Evolutionary conservation across 30 jellyfish, hydroid and myxozoan genomes (phyloP).

Genomic region (Hydractinia symbiolongicarpus): DNA sequence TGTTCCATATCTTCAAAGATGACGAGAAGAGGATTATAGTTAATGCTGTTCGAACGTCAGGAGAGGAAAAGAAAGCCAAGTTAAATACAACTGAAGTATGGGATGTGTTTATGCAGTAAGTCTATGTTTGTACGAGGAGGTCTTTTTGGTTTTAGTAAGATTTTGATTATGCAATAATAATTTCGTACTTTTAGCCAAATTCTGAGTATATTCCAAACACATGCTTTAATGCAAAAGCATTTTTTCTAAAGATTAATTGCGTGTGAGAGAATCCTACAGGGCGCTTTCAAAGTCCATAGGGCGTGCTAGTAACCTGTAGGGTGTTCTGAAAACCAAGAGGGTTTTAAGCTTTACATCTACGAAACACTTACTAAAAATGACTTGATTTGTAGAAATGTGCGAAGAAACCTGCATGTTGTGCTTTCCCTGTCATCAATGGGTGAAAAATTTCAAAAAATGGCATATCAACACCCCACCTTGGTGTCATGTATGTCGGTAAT

Average conservation of each 20-base stretch:
- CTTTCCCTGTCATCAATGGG: slow-evolving; percentile 44
- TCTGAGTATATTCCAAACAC: too few species aligned
- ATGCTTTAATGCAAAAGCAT: too few species aligned
- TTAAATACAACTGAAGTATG: slow-evolving; percentile 60
- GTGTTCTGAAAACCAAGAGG: too few species aligned
- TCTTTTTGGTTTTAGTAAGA: background rate
- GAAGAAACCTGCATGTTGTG: slow-evolving; percentile 66
- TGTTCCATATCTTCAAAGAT: slow-evolving; percentile 59
- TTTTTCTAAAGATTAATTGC: too few species aligned
- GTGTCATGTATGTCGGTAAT: slow-evolving; percentile 52
- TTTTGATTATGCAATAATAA: too few species aligned
- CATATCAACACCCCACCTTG: slow-evolving; percentile 58
- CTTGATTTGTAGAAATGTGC: slow-evolving; percentile 42
- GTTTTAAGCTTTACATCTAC: too few species aligned
- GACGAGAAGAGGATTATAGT: slow-evolving; percentile 60
- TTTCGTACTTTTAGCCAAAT: too few species aligned
- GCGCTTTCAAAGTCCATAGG: too few species aligned
- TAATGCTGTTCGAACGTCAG: slow-evolving; percentile 70
- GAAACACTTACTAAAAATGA: background rate
- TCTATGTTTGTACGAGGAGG: background rate
- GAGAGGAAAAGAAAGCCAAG: slow-evolving; percentile 57
- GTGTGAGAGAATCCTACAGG: too few species aligned
- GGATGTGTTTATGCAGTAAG: slow-evolving; percentile 65
- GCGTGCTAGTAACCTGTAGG: too few species aligned
- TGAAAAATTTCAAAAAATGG: slow-evolving; percentile 41